A percentile compares a stretch with the other conserved stretches of the same genome.
These are phyloP conservation scores for Hyalella azteca DNA, from an alignment of 2,888 invertebrate genomes.

Conservation along the genomic window DNA sequence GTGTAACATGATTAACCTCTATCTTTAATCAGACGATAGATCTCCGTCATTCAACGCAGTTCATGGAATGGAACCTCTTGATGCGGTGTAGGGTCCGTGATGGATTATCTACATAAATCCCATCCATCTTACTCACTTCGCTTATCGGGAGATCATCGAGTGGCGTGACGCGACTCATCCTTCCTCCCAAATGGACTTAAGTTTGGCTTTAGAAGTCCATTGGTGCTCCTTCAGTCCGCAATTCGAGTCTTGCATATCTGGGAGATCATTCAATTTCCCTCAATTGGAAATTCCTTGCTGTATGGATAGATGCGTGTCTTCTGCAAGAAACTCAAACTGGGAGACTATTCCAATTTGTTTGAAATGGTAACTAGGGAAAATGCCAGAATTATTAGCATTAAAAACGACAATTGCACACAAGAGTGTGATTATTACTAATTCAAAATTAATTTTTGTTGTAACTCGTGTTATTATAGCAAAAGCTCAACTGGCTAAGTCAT, in stretches of 20 bases:
- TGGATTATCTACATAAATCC: background rate
- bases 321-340: background rate
- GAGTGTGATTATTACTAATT: background rate
- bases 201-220: background rate
- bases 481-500: too few relatives aligned
- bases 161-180: background rate
- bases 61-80: background rate
- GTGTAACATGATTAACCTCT: too few relatives aligned
- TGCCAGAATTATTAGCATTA: background rate
- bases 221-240: background rate
- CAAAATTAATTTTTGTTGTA: background rate
- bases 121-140: conserved; percentile 2
- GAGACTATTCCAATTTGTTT: background rate
- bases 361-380: too few relatives aligned
- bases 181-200: background rate
- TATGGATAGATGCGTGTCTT: too few relatives aligned
- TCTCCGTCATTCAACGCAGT: too few relatives aligned
- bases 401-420: background rate
- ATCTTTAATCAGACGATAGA: too few relatives aligned
- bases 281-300: background rate
- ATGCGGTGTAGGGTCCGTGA: background rate
- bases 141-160: background rate
- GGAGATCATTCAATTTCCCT: background rate
- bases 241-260: too few relatives aligned
- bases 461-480: too few relatives aligned